These are phyloP conservation scores for Idaea dimidiata DNA, from an alignment of 2,888 invertebrate species.

Conservation along the genomic window DNA sequence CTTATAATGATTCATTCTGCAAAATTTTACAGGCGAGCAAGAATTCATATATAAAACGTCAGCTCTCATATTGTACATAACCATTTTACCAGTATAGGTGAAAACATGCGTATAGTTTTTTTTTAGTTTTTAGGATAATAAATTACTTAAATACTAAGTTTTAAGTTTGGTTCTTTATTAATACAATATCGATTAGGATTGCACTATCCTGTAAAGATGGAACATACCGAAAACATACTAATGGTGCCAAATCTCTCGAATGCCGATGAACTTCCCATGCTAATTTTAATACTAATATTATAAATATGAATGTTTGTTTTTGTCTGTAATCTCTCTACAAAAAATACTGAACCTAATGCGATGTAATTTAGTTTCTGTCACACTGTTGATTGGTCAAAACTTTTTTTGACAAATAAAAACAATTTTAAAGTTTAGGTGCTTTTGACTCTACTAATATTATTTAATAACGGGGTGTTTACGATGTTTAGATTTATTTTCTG, in stretches of 20 bases:
- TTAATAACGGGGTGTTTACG: too few species aligned
- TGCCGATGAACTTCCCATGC: slow-evolving; percentile 80
- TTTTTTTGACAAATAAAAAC: too few species aligned
- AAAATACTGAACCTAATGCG: too few species aligned
- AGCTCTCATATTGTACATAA: slow-evolving; percentile 81
- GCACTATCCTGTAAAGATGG: slow-evolving; percentile 77
- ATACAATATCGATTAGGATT: slow-evolving; percentile 80
- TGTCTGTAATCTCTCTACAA: too few species aligned
- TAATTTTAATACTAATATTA: slow-evolving; percentile 34
- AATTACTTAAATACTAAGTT: slow-evolving; percentile 81
- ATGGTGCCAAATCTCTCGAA: slow-evolving; percentile 61
- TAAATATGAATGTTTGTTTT: not conserved
- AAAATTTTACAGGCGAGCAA: slow-evolving; percentile 82
- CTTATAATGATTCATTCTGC: slow-evolving; percentile 81
- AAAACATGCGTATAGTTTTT: slow-evolving; percentile 81
- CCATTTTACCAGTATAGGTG: slow-evolving; percentile 81
- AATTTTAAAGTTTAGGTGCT: too few species aligned
- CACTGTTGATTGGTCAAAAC: too few species aligned
- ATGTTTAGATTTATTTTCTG: too few species aligned
- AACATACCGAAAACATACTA: slow-evolving; percentile 74
- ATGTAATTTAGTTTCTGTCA: too few species aligned
- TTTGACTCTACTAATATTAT: too few species aligned
- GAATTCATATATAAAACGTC: slow-evolving; percentile 82
- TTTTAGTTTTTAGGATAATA: slow-evolving; percentile 79
- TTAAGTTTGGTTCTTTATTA: slow-evolving; percentile 81